Conservation (phyloP, 2,888 invertebrate genomes). For the Polylopha cassiicola region DNA sequence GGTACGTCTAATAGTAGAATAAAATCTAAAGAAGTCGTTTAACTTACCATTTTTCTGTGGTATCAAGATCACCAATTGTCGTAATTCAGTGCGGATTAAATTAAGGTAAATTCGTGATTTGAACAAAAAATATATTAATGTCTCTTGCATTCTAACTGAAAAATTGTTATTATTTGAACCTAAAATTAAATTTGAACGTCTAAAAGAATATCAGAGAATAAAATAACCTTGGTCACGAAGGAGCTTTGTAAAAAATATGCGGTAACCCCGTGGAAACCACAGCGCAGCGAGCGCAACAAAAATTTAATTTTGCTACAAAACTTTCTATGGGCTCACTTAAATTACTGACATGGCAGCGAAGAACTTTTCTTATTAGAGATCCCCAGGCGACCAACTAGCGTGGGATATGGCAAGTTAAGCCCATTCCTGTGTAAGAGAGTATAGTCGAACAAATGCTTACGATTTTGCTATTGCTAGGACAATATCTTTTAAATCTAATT, state of each 20-base stretch:
- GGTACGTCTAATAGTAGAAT: too few species aligned
- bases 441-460: neutral
- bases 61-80: too few species aligned
- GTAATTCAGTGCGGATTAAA: too few species aligned
- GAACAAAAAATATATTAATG: too few species aligned
- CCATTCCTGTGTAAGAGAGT: conserved; percentile 11
- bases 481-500: too few species aligned
- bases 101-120: too few species aligned
- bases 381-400: conserved; percentile 26
- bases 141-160: too few species aligned
- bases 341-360: conserved; percentile 51
- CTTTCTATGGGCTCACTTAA: conserved; percentile 54
- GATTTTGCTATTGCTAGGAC: too few species aligned
- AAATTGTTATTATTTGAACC: too few species aligned
- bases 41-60: too few species aligned
- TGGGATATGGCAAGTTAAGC: conserved; percentile 24
- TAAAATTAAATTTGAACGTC: too few species aligned
- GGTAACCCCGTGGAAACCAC: conserved; percentile 28
- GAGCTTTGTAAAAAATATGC: conserved; percentile 11
- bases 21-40: too few species aligned
- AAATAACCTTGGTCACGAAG: conserved; percentile 11
- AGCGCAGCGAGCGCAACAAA: conserved; percentile 42
- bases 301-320: conserved; percentile 56
- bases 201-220: conserved; percentile 5
- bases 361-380: conserved; percentile 57